Conservation (phyloP, 2,113 vertebrate species). For the Marmota flaviventris region DNA sequence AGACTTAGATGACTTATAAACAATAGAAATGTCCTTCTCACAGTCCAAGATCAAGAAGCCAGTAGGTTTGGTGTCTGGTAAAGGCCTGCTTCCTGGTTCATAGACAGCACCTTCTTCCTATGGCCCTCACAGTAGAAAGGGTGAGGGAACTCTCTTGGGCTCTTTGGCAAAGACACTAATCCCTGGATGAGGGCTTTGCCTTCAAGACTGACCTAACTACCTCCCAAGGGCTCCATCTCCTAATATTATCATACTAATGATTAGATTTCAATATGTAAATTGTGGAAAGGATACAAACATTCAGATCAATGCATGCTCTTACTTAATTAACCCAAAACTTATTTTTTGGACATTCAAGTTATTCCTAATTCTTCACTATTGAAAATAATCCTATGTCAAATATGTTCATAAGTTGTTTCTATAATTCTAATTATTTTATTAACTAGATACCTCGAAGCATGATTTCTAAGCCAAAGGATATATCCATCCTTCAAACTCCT, state of each 20-base stretch:
- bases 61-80: too few relatives aligned
- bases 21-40: not conserved
- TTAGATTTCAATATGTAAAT: not conserved
- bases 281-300: not conserved
- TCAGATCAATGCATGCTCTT: not conserved
- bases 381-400: not conserved
- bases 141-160: fast-evolving
- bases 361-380: not conserved
- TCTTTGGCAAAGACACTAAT: not conserved
- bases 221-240: not conserved
- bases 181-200: not conserved
- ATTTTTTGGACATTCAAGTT: not conserved
- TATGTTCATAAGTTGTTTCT: constrained; percentile 22
- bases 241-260: not conserved
- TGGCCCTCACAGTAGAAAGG: not conserved
- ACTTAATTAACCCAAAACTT: not conserved
- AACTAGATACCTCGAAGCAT: not conserved
- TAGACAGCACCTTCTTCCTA: not conserved
- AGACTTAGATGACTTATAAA: not conserved
- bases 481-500: not conserved
- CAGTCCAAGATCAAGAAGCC: not conserved
- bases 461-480: not conserved
- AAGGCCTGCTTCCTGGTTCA: not conserved
- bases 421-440: constrained; percentile 21
- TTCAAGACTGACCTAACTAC: not conserved